Percentiles rank a stretch among this genome's conserved stretches.
phyloP scores from a whole-genome alignment of 2,113 vertebrate genomes.

The Ploceus nigricollis region DNA sequence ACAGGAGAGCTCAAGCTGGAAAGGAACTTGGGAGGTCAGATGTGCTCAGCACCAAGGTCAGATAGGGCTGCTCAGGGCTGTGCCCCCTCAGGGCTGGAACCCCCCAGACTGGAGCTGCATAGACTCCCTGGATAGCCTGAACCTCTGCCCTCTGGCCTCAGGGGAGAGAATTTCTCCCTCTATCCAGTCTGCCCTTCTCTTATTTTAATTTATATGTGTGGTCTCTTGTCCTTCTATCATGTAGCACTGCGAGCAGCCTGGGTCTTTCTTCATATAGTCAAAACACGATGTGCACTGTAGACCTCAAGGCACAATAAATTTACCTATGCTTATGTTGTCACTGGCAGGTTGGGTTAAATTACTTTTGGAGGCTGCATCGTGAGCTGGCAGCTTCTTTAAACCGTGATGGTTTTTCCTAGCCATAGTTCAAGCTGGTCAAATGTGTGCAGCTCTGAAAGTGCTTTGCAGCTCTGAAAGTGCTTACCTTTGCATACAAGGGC shows the following conservation, averaged over 20 bases:
- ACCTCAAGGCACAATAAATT: neutral
- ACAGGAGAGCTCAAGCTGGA: neutral
- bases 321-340: neutral
- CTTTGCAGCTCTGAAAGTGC: neutral
- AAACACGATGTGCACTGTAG: accelerated
- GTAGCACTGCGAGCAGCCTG: neutral
- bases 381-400: neutral
- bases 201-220: neutral
- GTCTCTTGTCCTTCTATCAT: neutral
- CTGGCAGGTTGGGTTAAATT: neutral
- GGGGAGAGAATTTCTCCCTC: neutral
- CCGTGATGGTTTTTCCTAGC: neutral
- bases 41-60: neutral
- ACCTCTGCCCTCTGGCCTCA: accelerated
- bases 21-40: accelerated
- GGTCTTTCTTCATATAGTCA: neutral
- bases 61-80: neutral
- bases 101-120: accelerated
- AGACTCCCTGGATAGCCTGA: neutral
- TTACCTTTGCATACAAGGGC: neutral
- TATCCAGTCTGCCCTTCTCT: neutral
- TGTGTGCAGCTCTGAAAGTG: neutral
- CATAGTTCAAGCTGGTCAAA: neutral
- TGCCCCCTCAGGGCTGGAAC: accelerated
- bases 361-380: neutral